These are phyloP conservation scores for Nyctibius grandis DNA, from an alignment of 2,797 vertebrate species.

Conservation along the genomic window DNA sequence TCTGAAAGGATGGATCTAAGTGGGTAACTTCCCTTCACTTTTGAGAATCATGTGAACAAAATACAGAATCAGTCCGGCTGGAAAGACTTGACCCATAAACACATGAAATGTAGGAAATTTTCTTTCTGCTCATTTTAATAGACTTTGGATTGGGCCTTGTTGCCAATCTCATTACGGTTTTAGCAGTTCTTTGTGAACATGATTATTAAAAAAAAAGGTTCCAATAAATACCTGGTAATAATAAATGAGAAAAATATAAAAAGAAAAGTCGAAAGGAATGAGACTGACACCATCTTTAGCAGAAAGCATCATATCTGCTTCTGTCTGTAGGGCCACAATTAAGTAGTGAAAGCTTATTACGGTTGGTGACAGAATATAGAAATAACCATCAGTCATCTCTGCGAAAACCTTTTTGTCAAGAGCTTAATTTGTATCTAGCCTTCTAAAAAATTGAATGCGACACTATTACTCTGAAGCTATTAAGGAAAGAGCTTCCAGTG, in stretches of 20 bases:
- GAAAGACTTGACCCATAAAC: not conserved
- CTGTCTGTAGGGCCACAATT: slow-evolving; percentile 20
- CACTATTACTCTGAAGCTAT: not conserved
- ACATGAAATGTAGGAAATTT: not conserved
- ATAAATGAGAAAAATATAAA: slow-evolving; percentile 29
- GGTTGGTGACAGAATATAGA: slow-evolving; percentile 5
- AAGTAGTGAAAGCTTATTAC: slow-evolving; percentile 8
- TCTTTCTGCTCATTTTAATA: not conserved
- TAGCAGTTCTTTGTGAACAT: not conserved
- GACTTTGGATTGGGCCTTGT: not conserved
- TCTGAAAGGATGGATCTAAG: not conserved
- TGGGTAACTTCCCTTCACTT: not conserved
- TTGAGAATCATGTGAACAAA: not conserved
- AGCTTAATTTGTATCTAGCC: slow-evolving; percentile 34
- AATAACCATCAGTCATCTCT: slow-evolving; percentile 32
- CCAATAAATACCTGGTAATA: slow-evolving; percentile 3
- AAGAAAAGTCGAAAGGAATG: slow-evolving; percentile 17
- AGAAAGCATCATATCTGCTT: not conserved
- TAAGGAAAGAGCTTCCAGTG: not conserved
- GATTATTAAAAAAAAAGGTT: not conserved
- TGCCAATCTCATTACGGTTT: not conserved
- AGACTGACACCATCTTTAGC: not conserved
- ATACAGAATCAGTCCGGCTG: not conserved
- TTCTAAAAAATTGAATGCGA: slow-evolving; percentile 20
- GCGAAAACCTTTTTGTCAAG: not conserved